Base-by-base conservation (phyloP, 1,140 invertebrate genomes). In the Diachasmimorpha longicaudata region DNA sequence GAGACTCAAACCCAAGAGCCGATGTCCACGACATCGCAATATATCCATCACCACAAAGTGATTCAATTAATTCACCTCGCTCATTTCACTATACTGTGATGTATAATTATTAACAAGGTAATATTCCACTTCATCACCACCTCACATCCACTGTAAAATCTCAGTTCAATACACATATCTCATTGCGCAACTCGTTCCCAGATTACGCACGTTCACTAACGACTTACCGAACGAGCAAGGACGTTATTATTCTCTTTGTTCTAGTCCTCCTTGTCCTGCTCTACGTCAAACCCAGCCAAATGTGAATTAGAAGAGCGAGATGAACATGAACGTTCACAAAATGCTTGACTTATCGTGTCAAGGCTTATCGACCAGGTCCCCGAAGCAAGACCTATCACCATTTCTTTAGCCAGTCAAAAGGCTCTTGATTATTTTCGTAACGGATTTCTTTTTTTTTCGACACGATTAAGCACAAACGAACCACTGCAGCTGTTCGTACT, bases 301-400 rank as follows among this genome's bases (percentile, higher is more conserved):
- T 37, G 14, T 3, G 19, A 21, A n/a, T 9, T 58, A 19, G 21
- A 16, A 16, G 19, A 63, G 23, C 6, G 48, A 66, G 58, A 70
- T 37, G 58, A 71, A 25, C 25, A 39, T 48, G 55, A 63, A 70
- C 48, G 48, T 76, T 52, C 75, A 70, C 77, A 68, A 69, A 76
- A 74, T 72, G 75, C 48, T 68, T 74, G 70, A 70, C 79, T 80
- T 83, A 85, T 79, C 76, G 79, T 85, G 83, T 84, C 83, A 85
- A 86, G 84, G 83, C 81, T 84, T 85, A 85, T 84, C 80, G 83
- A 85, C 85, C 79, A 80, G 76, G 21, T 46, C 52, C 52, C 36
- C 52, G 11, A 42, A 21, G 36, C 25, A 2, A 58, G 46, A 37
- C 48, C 14, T 63, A 25, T 63, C n/a, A 2, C 31, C 25, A 10